These are phyloP conservation scores for Diploptera punctata DNA, from an alignment of 2,888 invertebrate genomes.

Conservation along the genomic window DNA sequence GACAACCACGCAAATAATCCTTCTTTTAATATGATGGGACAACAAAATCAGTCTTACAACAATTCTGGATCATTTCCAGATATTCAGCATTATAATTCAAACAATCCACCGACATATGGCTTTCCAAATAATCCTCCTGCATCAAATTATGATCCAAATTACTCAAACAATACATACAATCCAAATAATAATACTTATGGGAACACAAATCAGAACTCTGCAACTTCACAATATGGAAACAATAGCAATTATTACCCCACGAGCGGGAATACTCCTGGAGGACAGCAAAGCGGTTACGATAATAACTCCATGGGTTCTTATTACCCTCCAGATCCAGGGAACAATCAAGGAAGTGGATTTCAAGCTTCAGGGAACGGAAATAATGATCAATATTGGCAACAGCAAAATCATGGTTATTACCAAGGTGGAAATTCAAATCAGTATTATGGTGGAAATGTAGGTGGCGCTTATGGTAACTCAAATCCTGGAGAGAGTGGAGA, in stretches of 20 bases:
- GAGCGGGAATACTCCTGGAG: background rate
- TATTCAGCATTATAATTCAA: slow-evolving; percentile 27
- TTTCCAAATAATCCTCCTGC: slow-evolving; percentile 25
- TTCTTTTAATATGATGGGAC: slow-evolving; percentile 21
- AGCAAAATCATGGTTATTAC: slow-evolving; percentile 9
- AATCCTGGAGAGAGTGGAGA: slow-evolving; percentile 7
- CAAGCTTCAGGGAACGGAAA: background rate
- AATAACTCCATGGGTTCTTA: slow-evolving; percentile 4
- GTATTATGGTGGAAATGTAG: slow-evolving; percentile 30
- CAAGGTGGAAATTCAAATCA: slow-evolving; percentile 28
- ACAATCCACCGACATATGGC: slow-evolving; percentile 22
- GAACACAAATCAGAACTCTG: background rate
- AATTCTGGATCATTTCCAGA: slow-evolving; percentile 24
- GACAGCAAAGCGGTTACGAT: slow-evolving; percentile 9
- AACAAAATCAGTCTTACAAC: slow-evolving; percentile 25
- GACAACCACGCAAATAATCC: slow-evolving; percentile 7
- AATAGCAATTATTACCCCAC: slow-evolving; percentile 5
- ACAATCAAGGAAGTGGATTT: slow-evolving; percentile 5
- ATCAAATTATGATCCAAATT: slow-evolving; percentile 27
- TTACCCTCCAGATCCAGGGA: background rate
- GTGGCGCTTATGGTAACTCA: slow-evolving; percentile 15
- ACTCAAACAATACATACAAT: slow-evolving; percentile 7
- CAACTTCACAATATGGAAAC: background rate
- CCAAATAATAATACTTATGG: background rate
- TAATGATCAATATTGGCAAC: slow-evolving; percentile 26